Base-by-base conservation (phyloP, 2,888 invertebrate species). In the Thecocarcelia acutangulata region DNA sequence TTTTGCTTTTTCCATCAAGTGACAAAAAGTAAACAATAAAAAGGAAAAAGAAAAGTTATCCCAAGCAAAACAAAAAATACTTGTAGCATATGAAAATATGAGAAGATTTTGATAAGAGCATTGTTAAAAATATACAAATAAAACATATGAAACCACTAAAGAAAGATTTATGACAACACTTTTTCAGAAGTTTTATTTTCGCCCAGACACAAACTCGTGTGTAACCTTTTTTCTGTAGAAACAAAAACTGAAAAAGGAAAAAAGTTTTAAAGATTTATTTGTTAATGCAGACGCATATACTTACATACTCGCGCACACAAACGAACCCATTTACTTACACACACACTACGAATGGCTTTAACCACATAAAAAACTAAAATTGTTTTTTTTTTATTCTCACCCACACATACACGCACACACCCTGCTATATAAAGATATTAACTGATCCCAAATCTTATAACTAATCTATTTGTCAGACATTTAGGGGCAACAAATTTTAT, bases 81-180 rank as follows among this genome's bases (percentile, higher is more conserved):
- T n/a, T n/a, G 37, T 21, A 58, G 44, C 28, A n/a, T n/a, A 46
- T 44, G n/a, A 72, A 64, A 72, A 72, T 66, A 66, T 64, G 44
- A 78, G 64, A 28, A 72, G 48, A 72, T 66, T 66, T 64, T 78
- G 70, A 78, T 72, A 78, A 78, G 42, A 72, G 50, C 70, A 72
- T 78, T 78, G 21, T 69, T 61, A 76, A 76, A 9, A 61, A 69
- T 52, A 44, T 46, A 78, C 78, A 72, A 72, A 78, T 72, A 82
- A 75, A 78, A 68, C 78, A 82, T 82, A 75, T 75, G 78, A 82
- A 78, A 75, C 82, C 82, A 78, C 82, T 82, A 82, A 75, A 70
- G 74, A 78, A 82, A 78, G 82, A 82, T 82, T 82, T 82, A 82
- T 70, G 78, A 82, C 78, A 82, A 70, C 69, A 78, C 78, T 72